A percentile compares a stretch with the other conserved stretches of the same genome.
phyloP scores from a whole-genome alignment of 2,113 vertebrate species.

The Rhipidura dahli region DNA sequence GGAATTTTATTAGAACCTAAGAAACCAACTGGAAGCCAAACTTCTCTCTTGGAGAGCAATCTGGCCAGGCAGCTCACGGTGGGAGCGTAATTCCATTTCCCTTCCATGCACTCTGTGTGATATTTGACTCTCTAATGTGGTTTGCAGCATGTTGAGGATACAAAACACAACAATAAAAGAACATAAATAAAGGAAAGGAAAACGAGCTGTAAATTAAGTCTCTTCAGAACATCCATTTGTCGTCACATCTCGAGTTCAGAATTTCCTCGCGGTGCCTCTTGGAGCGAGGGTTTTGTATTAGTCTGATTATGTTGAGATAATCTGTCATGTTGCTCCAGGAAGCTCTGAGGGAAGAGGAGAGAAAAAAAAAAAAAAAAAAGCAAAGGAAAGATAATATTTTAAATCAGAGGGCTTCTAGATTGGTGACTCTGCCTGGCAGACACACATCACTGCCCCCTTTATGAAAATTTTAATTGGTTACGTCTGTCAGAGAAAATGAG shows the following conservation, averaged over 20 bases:
- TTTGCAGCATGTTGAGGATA: background rate
- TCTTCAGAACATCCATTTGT: background rate
- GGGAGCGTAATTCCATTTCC: background rate
- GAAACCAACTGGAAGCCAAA: background rate
- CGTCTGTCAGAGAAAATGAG: constrained; percentile 59
- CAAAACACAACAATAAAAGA: background rate
- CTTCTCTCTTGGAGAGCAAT: background rate
- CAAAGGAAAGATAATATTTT: constrained; percentile 36
- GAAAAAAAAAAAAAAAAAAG: background rate
- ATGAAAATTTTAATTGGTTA: constrained; percentile 69
- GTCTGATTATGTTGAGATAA: constrained; percentile 56
- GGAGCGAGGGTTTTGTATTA: background rate
- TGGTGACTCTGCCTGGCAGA: constrained; percentile 29
- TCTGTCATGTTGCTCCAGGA: constrained; percentile 19
- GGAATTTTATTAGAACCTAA: background rate
- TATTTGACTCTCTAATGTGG: background rate
- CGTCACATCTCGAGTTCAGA: background rate
- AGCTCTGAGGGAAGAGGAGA: background rate
- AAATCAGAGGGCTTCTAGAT: constrained; percentile 34
- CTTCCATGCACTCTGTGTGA: fast-evolving
- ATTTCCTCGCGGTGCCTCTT: background rate
- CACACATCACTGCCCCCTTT: constrained; percentile 56
- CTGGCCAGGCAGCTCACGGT: background rate
- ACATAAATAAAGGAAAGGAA: background rate
- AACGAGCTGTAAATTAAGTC: background rate